phyloP scores from a whole-genome alignment of 2,888 invertebrate species.

The Chaetogeoica ovagalla region DNA sequence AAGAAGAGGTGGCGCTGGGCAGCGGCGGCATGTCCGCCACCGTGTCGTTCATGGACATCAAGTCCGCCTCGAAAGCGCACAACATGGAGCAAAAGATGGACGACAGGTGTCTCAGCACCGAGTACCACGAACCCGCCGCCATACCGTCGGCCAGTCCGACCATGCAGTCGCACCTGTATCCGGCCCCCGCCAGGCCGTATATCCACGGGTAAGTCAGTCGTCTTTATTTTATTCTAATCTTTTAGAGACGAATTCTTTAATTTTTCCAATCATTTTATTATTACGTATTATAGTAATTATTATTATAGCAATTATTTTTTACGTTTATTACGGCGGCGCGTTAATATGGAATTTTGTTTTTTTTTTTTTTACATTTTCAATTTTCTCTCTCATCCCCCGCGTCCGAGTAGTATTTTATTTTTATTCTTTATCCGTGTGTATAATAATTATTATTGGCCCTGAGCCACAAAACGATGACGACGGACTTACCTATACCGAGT shows the following conservation, averaged over 20 bases:
- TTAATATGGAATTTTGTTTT: neutral
- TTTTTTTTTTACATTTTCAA: no score
- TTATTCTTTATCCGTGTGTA: neutral
- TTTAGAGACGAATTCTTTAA: no score
- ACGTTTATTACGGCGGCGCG: neutral
- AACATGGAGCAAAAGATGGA: slow-evolving; percentile 87
- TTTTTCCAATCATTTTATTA: no score
- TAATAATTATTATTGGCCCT: neutral
- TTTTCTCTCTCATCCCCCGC: neutral
- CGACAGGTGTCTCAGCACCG: slow-evolving; percentile 83
- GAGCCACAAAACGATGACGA: neutral
- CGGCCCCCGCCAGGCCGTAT: slow-evolving; percentile 45
- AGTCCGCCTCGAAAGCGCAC: slow-evolving; percentile 92
- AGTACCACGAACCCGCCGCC: slow-evolving; percentile 86
- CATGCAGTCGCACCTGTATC: slow-evolving; percentile 36
- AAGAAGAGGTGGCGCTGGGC: slow-evolving; percentile 63
- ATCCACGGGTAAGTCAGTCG: slow-evolving; percentile 48
- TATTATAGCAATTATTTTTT: neutral
- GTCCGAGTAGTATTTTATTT: neutral
- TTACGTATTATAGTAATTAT: no score
- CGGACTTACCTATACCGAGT: neutral
- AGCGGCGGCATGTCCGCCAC: slow-evolving; percentile 78
- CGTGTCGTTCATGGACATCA: slow-evolving; percentile 95
- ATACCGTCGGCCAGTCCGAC: slow-evolving; percentile 65
- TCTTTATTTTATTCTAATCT: no score